Base-by-base conservation (phyloP, 2,888 invertebrate species). In the Cabera pusaria region DNA sequence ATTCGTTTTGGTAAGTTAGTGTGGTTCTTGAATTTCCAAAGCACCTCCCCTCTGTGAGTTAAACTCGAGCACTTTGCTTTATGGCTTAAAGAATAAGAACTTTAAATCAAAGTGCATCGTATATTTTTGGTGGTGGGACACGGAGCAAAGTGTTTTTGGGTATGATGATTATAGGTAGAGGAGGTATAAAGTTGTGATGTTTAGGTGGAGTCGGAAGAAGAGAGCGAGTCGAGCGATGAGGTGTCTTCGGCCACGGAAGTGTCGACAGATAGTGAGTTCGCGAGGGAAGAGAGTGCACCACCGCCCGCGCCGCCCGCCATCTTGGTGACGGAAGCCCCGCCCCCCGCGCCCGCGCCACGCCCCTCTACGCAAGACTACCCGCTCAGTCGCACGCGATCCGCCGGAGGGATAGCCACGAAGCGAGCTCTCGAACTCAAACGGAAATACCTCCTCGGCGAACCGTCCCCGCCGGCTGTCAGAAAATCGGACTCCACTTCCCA, bases 251-350 rank as follows among this genome's bases (percentile, higher is more conserved):
- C 96, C 1, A 97, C 97, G 1, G 97, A 97, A 89, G 97, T 97
- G 58, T 96, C 96, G 26, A 97, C 97, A 0, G 97, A 97, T 83
- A 97, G 97, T 11, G 97, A 97, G 83, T 97, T 97, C 68, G 97
- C 96, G 51, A 93, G 95, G 49, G 96, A 96, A 64, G 94, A 93
- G 34, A 78, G 87, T 21, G 92, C 91, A 0, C 94, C 94, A 9
- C 92, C 93, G 0, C 92, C 93, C 36, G 19, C 27, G 14, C 40
- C 41, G 2, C 41, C 41, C 11, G 35, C 35, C 6, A 42, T 42
- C 22, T 7, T 31, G 45, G 94, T 96, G 5, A 96, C 96, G 79
- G 95, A 96, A 53, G 94, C 95, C 71, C 92, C 91, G 1, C 93
- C 94, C 22, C 42, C 38, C 14, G 92, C 92, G 2, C 92, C 93